These are phyloP conservation scores for silkworm (Bombyx mori) DNA, from an alignment of 1,140 invertebrate genomes.

Conservation along the genomic window ASM3026992v2 NC_085115.1:7318501-7319000, in stretches of 20 bases:
- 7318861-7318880: conserved; percentile 17
- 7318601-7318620: no score
- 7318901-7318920: conserved; percentile 48
- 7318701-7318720: no score
- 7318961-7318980: conserved; percentile 33
- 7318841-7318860: conserved; percentile 5
- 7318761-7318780: no score
- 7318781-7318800: no score
- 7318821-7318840: conserved; percentile 6
- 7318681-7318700: neutral
- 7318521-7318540: no score
- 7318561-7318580: no score
- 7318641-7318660: conserved; percentile 3
- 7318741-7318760: no score
- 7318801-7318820: neutral
- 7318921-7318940: conserved; percentile 34
- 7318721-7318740: no score
- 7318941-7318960: conserved; percentile 27
- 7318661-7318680: neutral
- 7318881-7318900: conserved; percentile 11
- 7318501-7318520: no score
- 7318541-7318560: no score
- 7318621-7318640: neutral
- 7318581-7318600: no score
- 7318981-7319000: conserved; percentile 25